Conservation (phyloP, 1,140 invertebrate species). For the Triops cancriformis region DNA sequence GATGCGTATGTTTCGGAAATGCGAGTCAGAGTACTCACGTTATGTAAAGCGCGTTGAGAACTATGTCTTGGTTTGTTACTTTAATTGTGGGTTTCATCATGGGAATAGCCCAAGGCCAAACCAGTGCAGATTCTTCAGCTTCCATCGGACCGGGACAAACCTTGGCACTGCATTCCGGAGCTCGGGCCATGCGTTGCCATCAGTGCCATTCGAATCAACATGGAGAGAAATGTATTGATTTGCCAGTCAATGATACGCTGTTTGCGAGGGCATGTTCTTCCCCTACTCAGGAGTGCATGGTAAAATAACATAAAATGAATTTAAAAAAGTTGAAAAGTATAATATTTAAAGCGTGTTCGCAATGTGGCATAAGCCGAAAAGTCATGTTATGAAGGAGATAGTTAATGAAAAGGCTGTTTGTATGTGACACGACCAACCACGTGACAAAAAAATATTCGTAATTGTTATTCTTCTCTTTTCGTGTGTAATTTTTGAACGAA, state of each 20-base stretch:
- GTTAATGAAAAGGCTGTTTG: conserved; percentile 56
- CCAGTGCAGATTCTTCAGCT: neutral
- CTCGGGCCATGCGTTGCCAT: conserved; percentile 67
- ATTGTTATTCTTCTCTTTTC: neutral
- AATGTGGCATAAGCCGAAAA: too few relatives aligned
- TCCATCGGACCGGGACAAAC: neutral
- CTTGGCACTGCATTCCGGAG: neutral
- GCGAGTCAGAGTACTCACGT: too few relatives aligned
- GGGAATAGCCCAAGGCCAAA: neutral
- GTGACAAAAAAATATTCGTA: neutral
- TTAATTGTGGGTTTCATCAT: neutral
- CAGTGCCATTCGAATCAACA: conserved; percentile 64
- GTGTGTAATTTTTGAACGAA: conserved; percentile 15
- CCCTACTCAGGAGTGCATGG: conserved; percentile 20
- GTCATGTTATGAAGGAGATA: conserved; percentile 39
- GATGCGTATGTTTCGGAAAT: too few relatives aligned
- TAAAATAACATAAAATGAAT: too few relatives aligned
- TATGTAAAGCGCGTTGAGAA: too few relatives aligned
- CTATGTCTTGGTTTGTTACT: too few relatives aligned
- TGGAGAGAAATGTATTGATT: conserved; percentile 57
- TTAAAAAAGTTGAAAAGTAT: too few relatives aligned
- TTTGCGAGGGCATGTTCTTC: conserved; percentile 40
- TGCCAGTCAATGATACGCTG: conserved; percentile 48
- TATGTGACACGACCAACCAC: neutral
- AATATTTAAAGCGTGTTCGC: too few relatives aligned